Conservation (phyloP, 2,888 invertebrate species). For the Capitulum mitella region DNA sequence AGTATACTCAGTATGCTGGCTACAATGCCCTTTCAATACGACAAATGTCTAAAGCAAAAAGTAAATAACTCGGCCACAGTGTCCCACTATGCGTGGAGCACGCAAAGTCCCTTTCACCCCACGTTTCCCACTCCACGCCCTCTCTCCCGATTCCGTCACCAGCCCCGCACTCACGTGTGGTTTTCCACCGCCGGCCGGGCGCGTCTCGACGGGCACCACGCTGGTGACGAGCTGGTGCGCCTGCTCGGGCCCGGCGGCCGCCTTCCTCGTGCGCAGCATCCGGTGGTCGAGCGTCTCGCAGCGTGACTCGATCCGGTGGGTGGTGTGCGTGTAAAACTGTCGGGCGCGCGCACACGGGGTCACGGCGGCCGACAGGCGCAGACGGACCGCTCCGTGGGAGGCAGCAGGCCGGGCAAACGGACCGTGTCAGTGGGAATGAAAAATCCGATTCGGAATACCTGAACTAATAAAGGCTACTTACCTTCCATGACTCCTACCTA, state of each 20-base stretch:
- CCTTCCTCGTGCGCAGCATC: constrained; percentile 25
- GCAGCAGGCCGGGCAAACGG: background rate
- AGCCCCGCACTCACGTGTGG: background rate
- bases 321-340: constrained; percentile 10
- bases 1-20: no score
- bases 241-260: background rate
- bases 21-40: no score
- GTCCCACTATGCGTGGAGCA: no score
- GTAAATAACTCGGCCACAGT: no score
- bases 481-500: no score
- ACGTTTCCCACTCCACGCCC: background rate
- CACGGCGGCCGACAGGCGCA: no score
- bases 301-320: background rate
- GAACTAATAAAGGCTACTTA: no score
- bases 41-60: no score
- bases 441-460: no score
- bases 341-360: background rate
- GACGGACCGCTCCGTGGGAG: no score
- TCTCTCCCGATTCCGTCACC: no score
- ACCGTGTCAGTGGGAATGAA: background rate
- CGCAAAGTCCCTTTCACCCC: background rate
- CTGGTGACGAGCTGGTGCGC: background rate
- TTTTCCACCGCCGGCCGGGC: background rate
- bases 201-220: background rate
- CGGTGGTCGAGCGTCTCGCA: constrained; percentile 4